A percentile compares a stretch with the other conserved stretches of the same genome.
Evolutionary conservation across 1,140 invertebrate species (phyloP).

Genomic region (Bombus confusus): DNA sequence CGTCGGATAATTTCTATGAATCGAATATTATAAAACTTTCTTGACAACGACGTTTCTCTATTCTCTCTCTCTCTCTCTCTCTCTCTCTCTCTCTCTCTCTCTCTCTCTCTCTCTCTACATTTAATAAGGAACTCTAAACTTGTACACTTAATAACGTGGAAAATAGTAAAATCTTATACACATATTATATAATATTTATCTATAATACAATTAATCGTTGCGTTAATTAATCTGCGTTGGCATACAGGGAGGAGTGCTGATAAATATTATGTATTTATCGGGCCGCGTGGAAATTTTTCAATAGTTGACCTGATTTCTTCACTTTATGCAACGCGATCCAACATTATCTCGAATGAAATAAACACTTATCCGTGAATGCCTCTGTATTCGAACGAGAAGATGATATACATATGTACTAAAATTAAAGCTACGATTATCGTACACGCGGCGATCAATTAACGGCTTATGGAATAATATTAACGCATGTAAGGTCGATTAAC

Average conservation of each 20-base stretch:
- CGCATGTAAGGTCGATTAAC: not conserved
- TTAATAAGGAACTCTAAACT: conserved; percentile 11
- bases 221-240: no score
- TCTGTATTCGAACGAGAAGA: not conserved
- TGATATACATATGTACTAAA: not conserved
- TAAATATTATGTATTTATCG: not conserved
- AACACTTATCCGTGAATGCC: conserved; percentile 9
- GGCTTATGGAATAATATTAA: not conserved
- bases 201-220: conserved; percentile 3
- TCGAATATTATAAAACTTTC: not conserved
- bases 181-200: not conserved
- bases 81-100: not conserved
- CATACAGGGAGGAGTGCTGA: not conserved
- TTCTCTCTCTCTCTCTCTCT: not conserved
- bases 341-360: not conserved
- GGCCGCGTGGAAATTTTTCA: conserved; percentile 26
- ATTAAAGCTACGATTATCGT: conserved; percentile 12
- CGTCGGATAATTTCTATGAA: not conserved
- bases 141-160: not conserved
- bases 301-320: conserved; percentile 7
- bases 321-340: conserved; percentile 6
- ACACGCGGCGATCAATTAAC: conserved; percentile 1
- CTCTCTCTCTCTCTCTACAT: not conserved
- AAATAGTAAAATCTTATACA: not conserved
- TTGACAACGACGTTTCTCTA: not conserved